Evolutionary conservation across 2,888 invertebrate species (phyloP).

Genomic region (Alloplasta piceator): DNA sequence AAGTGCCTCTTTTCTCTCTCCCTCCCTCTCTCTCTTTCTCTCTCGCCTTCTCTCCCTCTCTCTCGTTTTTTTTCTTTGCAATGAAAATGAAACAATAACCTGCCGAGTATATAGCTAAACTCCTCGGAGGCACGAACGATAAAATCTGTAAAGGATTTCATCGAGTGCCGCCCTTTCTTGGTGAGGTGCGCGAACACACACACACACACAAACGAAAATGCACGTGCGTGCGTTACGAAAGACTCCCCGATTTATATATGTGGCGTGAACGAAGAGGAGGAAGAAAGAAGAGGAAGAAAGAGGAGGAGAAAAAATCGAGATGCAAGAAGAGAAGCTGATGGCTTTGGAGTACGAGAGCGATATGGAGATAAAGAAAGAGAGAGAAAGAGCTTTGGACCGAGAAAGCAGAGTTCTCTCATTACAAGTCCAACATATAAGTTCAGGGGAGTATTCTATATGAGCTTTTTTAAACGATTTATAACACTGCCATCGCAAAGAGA

Average conservation of each 20-base stretch:
- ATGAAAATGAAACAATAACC: slow-evolving; percentile 70
- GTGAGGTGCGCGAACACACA: slow-evolving; percentile 48
- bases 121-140: slow-evolving; percentile 66
- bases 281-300: no score
- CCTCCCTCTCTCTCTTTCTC: not conserved
- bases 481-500: no score
- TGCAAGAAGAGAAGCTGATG: not conserved
- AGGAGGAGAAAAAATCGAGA: no score
- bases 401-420: slow-evolving; percentile 75
- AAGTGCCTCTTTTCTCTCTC: no score
- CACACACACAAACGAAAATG: not conserved
- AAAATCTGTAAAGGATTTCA: slow-evolving; percentile 79
- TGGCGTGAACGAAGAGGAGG: slow-evolving; percentile 15
- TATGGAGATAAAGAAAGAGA: not conserved
- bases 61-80: not conserved
- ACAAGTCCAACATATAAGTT: slow-evolving; percentile 76
- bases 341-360: slow-evolving; percentile 15
- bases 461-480: no score
- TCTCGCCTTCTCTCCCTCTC: slow-evolving; percentile 7
- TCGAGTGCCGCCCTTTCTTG: slow-evolving; percentile 76
- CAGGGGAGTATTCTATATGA: no score
- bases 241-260: not conserved
- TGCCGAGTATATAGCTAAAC: slow-evolving; percentile 40
- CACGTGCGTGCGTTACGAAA: slow-evolving; percentile 30
- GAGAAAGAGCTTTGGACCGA: slow-evolving; percentile 39